These are phyloP conservation scores for Taphrorychus bicolor DNA, from an alignment of 2,888 invertebrate genomes.

Conservation along the genomic window DNA sequence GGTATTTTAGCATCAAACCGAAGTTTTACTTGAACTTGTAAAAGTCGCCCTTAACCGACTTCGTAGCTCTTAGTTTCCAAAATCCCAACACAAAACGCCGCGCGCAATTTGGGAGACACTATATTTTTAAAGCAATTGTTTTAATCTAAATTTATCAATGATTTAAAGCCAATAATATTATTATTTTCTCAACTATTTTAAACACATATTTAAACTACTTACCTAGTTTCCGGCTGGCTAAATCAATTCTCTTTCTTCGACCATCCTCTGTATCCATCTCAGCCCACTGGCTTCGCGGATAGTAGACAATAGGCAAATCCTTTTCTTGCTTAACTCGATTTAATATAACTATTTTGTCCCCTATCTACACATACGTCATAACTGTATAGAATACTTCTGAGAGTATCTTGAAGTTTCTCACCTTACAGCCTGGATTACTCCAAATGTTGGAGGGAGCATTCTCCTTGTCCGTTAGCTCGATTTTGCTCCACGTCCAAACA, in stretches of 20 bases:
- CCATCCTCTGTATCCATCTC: conserved; percentile 46
- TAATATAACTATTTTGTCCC: conserved; percentile 78
- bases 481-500: conserved; percentile 77
- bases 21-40: no score
- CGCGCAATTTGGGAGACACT: no score
- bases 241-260: conserved; percentile 49
- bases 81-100: no score
- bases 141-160: no score
- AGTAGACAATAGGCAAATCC: conserved; percentile 65
- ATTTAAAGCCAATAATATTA: no score
- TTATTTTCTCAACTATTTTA: no score
- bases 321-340: conserved; percentile 68
- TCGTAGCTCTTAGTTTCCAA: no score
- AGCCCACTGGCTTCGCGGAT: conserved; percentile 53
- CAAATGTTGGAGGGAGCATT: conserved; percentile 87
- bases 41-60: no score
- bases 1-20: no score
- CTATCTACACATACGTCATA: conserved; percentile 61
- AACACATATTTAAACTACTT: background rate
- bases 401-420: conserved; percentile 51
- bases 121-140: no score
- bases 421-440: conserved; percentile 92
- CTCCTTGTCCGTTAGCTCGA: conserved; percentile 78
- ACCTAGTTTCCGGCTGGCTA: conserved; percentile 53
- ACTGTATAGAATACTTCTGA: no score